Evolutionary conservation across 1,140 invertebrate genomes (phyloP), one percentile per base, ranked within the genome.

Genomic region (Ceratina japonica): DNA sequence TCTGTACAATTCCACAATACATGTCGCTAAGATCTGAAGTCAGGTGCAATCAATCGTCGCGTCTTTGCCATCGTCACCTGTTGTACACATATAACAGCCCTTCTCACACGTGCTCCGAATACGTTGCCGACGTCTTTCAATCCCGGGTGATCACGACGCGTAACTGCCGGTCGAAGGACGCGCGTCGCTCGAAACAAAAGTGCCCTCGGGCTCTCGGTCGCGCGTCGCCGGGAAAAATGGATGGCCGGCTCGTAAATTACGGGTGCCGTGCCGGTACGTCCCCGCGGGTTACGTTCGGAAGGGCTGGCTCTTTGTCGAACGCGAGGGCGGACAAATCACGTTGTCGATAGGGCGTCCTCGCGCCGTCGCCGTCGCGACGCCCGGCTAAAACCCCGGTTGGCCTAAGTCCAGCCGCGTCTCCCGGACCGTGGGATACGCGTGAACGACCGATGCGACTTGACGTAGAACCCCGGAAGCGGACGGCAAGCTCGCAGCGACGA

Each of bases 341-440:
- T 72, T 80, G 83, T 85, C 80, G 84, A 80, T 83, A 64, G 63
- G 75, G 76, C 68, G 79, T 65, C 69, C 69, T 51, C 49, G 61
- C 62, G 31, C 54, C 79, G 84, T 70, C 77, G 84, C 59, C 73
- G 66, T 27, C 75, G 78, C 74, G 78, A 78, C 63, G 69, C 61
- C 85, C 54, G 68, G 37, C 37, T 86, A 81, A 83, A 86, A 83
- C 75, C 77, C 74, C 37, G 37, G 61, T 86, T 86, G 85, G 85
- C 84, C 85, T 83, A 81, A 77, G 84, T 86, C 85, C 85, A 86
- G 84, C 8, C 71, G 81, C 68, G 75, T 78, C 63, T 24, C 18
- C 54, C 7, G n/a, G 54, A 44, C 54, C 16, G 22, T 22, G 58
- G n/a, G 20, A 27, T 75, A 82, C 76, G 80, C 62, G 84, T 81